These are phyloP conservation scores for Gobionotothen gibberifrons DNA, from an alignment of 2,797 vertebrate species.

Conservation along the genomic window DNA sequence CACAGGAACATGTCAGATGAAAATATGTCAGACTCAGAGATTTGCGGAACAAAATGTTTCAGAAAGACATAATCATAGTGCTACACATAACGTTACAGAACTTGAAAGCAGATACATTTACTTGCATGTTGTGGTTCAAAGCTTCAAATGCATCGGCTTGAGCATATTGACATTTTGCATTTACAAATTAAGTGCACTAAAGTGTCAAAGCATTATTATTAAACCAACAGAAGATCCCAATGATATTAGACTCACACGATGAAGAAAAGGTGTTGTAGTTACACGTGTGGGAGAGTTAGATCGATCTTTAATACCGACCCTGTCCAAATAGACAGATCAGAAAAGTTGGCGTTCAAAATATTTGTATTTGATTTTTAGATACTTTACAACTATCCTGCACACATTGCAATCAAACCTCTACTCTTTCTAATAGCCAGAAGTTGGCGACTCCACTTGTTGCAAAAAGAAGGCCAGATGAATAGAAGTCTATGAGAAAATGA, in stretches of 20 bases:
- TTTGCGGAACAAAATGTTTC: slow-evolving; percentile 5
- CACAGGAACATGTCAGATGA: slow-evolving; percentile 35
- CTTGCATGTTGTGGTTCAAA: neutral
- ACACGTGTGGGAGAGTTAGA: neutral
- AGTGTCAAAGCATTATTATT: too few relatives aligned
- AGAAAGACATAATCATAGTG: slow-evolving; percentile 16
- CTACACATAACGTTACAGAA: neutral
- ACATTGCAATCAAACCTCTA: too few relatives aligned
- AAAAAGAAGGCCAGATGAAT: too few relatives aligned
- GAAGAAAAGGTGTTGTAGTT: neutral
- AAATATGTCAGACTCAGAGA: slow-evolving; percentile 39
- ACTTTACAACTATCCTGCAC: neutral
- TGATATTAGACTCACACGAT: neutral
- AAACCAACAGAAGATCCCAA: neutral
- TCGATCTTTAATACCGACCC: neutral
- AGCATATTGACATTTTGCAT: neutral
- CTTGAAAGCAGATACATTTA: neutral
- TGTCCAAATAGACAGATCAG: neutral
- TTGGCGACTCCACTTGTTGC: too few relatives aligned
- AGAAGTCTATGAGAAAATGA: too few relatives aligned
- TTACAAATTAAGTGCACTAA: too few relatives aligned
- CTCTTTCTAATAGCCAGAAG: too few relatives aligned
- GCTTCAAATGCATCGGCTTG: too few relatives aligned
- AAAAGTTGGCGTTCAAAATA: neutral
- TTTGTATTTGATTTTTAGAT: too few relatives aligned